Conservation (phyloP, 2,888 invertebrate species). For the Criorhina ranunculi region DNA sequence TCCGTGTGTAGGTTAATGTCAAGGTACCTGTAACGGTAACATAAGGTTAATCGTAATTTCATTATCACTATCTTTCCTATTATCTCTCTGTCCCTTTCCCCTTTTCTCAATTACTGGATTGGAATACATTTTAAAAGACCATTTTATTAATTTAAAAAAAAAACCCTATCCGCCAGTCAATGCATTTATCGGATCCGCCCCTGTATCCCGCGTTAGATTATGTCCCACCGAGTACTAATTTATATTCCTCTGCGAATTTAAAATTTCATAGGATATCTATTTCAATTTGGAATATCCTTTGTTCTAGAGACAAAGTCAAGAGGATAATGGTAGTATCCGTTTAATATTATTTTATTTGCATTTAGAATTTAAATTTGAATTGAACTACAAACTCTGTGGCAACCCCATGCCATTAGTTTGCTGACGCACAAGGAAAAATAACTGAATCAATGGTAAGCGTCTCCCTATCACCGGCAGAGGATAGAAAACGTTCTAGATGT, state of each 20-base stretch:
- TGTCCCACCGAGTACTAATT: slow-evolving; percentile 22
- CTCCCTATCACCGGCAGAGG: too few relatives aligned
- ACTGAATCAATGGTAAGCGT: not conserved
- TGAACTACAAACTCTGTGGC: slow-evolving; percentile 5
- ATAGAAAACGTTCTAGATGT: too few relatives aligned
- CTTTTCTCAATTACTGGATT: too few relatives aligned
- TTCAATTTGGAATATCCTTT: slow-evolving; percentile 46
- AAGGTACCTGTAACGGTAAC: too few relatives aligned
- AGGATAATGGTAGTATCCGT: slow-evolving; percentile 44
- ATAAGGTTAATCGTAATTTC: too few relatives aligned
- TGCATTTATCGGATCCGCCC: too few relatives aligned
- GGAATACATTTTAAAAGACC: too few relatives aligned
- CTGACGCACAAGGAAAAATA: not conserved
- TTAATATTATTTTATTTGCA: slow-evolving; percentile 41
- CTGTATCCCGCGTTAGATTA: not conserved
- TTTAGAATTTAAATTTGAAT: slow-evolving; percentile 42
- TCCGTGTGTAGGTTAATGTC: too few relatives aligned
- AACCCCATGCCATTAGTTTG: slow-evolving; percentile 1
- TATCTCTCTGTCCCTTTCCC: too few relatives aligned
- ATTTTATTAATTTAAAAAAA: too few relatives aligned
- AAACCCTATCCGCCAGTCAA: too few relatives aligned
- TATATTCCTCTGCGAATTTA: slow-evolving; percentile 31
- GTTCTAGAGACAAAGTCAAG: slow-evolving; percentile 36
- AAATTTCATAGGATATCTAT: slow-evolving; percentile 27
- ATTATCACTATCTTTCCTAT: too few relatives aligned